Evolutionary conservation across 2,113 vertebrate species (phyloP).

Genomic region (Pelvicachromis taeniatus): DNA sequence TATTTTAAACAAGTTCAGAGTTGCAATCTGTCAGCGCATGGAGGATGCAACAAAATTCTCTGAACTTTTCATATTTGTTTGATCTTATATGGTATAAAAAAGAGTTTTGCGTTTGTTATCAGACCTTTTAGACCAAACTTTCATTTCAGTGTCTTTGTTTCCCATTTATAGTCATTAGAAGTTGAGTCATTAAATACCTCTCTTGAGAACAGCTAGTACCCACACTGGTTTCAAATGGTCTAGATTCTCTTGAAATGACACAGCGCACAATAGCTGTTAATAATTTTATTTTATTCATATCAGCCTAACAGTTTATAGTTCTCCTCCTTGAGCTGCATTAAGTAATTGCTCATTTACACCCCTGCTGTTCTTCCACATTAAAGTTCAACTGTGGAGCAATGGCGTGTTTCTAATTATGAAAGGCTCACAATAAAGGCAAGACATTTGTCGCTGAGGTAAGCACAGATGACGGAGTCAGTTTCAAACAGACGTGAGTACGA

Average conservation of each 20-base stretch:
- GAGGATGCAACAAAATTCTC: neutral
- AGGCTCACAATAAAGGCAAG: neutral
- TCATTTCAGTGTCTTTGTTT: neutral
- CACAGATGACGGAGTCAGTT: neutral
- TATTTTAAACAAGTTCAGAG: neutral
- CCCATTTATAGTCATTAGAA: neutral
- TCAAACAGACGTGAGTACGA: neutral
- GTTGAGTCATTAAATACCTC: neutral
- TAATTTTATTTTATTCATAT: neutral
- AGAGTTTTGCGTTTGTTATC: neutral
- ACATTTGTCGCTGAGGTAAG: neutral
- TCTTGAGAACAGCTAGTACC: neutral
- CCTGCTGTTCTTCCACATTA: neutral
- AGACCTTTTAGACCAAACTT: neutral
- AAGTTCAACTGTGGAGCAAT: neutral
- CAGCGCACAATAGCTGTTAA: neutral
- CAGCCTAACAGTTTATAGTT: accelerated
- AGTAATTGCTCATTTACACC: neutral
- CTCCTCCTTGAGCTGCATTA: neutral
- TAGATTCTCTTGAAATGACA: neutral
- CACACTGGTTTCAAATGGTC: neutral
- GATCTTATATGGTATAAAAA: neutral
- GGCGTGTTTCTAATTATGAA: neutral
- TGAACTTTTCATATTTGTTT: neutral
- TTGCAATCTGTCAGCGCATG: neutral